Conservation (phyloP, 2,888 invertebrate species). For the Troides helena region DNA sequence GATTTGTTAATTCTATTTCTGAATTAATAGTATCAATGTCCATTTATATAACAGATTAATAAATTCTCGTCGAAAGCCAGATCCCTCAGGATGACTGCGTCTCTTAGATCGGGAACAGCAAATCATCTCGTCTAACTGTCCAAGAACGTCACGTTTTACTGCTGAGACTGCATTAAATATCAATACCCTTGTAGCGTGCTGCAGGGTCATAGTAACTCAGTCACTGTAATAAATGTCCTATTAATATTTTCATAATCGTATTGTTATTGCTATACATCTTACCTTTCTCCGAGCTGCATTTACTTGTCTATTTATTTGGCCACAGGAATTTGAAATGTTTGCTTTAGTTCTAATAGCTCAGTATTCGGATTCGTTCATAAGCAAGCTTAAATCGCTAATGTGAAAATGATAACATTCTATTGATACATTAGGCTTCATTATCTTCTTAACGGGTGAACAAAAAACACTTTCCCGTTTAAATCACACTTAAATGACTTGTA, state of each 20-base stretch:
- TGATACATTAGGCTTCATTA: constrained; percentile 26
- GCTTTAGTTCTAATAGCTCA: not conserved
- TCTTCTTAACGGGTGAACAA: constrained; percentile 11
- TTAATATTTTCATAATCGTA: constrained; percentile 26
- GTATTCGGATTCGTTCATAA: constrained; percentile 4
- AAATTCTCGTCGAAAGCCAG: constrained; percentile 53
- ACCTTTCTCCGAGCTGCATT: constrained; percentile 16
- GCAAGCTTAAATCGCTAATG: constrained; percentile 18
- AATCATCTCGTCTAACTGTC: constrained; percentile 56
- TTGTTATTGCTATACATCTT: constrained; percentile 22
- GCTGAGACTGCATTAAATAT: constrained; percentile 56
- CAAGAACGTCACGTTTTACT: constrained; percentile 56
- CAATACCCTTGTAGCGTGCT: constrained; percentile 48
- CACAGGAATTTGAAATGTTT: not conserved
- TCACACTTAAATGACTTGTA: constrained; percentile 50
- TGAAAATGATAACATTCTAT: constrained; percentile 27
- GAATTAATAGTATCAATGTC: constrained; percentile 52
- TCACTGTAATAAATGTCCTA: constrained; percentile 24
- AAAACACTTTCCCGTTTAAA: constrained; percentile 31
- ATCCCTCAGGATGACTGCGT: constrained; percentile 52
- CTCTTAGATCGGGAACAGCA: constrained; percentile 45
- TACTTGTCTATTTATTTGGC: constrained; percentile 9
- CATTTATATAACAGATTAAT: constrained; percentile 64
- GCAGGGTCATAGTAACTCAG: constrained; percentile 26
- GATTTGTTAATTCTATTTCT: constrained; percentile 8